Evolutionary conservation across 2,113 vertebrate species (phyloP), one percentile per base, ranked within the genome.

Genomic region (Clarias macrocephalus): DNA sequence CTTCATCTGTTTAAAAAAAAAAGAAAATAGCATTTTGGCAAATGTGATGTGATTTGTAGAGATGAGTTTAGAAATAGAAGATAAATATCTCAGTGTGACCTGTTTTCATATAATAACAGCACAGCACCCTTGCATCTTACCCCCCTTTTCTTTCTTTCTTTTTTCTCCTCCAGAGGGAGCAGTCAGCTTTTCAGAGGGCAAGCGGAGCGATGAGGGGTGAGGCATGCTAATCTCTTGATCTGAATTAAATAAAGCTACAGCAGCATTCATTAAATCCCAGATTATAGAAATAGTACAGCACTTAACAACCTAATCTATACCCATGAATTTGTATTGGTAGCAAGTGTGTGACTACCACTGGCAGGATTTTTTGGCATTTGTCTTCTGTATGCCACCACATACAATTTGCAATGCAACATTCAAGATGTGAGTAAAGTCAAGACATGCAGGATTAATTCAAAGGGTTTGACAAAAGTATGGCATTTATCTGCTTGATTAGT

Each of bases 181-280:
- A 84, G 87, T 85, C 72, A 91, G 86, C 62, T 82, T 87, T 79
- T 81, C 86, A 79, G 90, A 92, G 86, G 86, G 88, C n/a, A 92
- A 92, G 77, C 93, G 92, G 88, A 90, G 92, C 85, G 89, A 90
- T 56, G 86, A 92, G 56, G 91, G 92, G 94, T 95, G 90, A 93
- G 93, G 93, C 83, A 84, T 91, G 68, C 85, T 89, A 63, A 54
- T 52, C 82, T 91, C 76, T 86, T n/a, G 62, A 65, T 60, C 63
- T 80, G 15, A 72, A 57, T 86, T 70, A 79, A 37, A 80, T 87
- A 91, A 80, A 86, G 92, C 91, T 92, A 90, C 91, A 93, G 81
- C 89, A 81, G 87, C 79, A 73, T 76, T 85, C 79, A 80, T 87
- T 63, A 84, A 89, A 90, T 91, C 83, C 73, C 89, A 84, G 62